Evolutionary conservation across 2,113 vertebrate genomes (phyloP).

Genomic region (Clarias macrocephalus): DNA sequence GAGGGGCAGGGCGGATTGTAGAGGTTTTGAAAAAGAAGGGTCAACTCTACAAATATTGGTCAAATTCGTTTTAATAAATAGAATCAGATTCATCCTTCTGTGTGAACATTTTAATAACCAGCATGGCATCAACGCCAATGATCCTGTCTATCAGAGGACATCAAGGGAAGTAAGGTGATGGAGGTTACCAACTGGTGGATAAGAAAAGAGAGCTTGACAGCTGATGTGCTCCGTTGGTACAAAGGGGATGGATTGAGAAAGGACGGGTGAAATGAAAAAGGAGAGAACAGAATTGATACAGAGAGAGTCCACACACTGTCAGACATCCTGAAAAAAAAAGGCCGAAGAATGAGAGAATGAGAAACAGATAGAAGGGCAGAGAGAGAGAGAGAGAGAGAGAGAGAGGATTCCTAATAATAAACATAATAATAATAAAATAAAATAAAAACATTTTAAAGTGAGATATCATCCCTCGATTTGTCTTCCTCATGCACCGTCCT

Average conservation of each 20-base stretch:
- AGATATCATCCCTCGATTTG: slow-evolving; percentile 1
- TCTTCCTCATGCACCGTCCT: background rate
- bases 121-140: background rate
- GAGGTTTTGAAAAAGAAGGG: no score
- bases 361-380: background rate
- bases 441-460: no score
- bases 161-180: background rate
- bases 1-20: no score
- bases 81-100: background rate
- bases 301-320: background rate
- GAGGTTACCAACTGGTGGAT: slow-evolving; percentile 16
- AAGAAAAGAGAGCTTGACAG: slow-evolving; percentile 17
- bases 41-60: no score
- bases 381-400: background rate
- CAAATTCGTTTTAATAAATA: background rate
- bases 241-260: background rate
- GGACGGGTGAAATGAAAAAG: background rate
- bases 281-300: slow-evolving; percentile 4
- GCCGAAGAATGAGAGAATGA: background rate
- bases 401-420: background rate
- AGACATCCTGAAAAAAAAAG: background rate
- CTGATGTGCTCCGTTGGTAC: background rate
- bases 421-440: no score
- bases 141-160: background rate
- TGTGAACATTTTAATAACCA: slow-evolving; percentile 7